Base-by-base conservation (phyloP, 2,888 invertebrate species). In the Orthosia cruda region DNA sequence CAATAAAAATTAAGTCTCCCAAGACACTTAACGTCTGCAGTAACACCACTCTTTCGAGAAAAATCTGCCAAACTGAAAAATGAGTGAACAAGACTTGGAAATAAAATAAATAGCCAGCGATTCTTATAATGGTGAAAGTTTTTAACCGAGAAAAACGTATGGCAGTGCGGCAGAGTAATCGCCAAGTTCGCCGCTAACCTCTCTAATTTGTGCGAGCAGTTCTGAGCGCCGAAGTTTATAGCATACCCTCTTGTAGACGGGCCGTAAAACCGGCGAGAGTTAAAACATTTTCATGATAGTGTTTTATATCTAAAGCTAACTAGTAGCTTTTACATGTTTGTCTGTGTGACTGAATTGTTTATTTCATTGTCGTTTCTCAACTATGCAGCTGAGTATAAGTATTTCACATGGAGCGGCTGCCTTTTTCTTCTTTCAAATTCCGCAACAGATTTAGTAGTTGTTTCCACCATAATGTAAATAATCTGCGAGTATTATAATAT, bases 131-230 rank as follows among this genome's bases (percentile, higher is more conserved):
- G 85, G 74, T 67, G 68, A 72, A 88, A 87, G 85, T 88, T 88
- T 82, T 82, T 75, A 87, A 81, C 88, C 77, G 80, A 74, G 82
- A 65, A 67, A 80, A 84, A 84, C 85, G 84, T 87, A 88, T 87
- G 84, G 85, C 74, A 79, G 81, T 75, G 61, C 68, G 63, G 78
- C 71, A 32, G 57, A 84, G 80, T 82, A 81, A 82, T 83, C 82
- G 71, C 84, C 74, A 77, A 85, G 80, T 84, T 83, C 67, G 63
- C 65, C 71, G 77, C 88, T 88, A 86, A 83, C 87, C 86, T 88
- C 88, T 87, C 87, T 88, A 88, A 88, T 86, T 88, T 88, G 88
- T 88, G 77, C 81, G 84, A 81, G 84, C 78, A 81, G 84, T 88
- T 86, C 81, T 78, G 83, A 87, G 80, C 85, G 81, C 77, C 71